Conservation (phyloP, 1,140 invertebrate species). For the Pogonomyrmex barbatus region DNA sequence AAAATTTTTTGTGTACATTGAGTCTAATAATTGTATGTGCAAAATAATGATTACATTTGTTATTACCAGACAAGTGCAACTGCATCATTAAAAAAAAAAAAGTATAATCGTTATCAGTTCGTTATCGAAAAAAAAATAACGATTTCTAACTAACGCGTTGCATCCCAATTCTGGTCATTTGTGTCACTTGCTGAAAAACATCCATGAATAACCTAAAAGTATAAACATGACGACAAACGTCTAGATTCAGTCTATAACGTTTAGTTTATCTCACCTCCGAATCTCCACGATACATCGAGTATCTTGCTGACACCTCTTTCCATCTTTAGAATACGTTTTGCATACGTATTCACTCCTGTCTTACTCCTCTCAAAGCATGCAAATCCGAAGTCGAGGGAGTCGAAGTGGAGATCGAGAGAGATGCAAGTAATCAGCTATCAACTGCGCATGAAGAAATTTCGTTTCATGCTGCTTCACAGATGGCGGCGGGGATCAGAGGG, state of each 20-base stretch:
- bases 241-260: constrained; percentile 7
- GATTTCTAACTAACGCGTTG: no score
- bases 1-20: no score
- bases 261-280: constrained; percentile 79
- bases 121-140: no score
- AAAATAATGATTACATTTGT: no score
- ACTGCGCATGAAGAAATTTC: constrained; percentile 28
- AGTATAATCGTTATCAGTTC: no score
- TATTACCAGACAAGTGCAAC: no score
- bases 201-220: not conserved
- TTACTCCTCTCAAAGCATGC: constrained; percentile 69
- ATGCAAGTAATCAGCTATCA: constrained; percentile 25
- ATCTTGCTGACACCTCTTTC: constrained; percentile 73
- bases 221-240: not conserved
- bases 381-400: constrained; percentile 70
- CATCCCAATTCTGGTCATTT: no score
- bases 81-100: no score
- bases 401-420: constrained; percentile 47
- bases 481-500: constrained; percentile 63
- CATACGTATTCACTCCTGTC: not conserved
- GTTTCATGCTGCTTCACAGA: constrained; percentile 67
- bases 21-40: no score
- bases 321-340: constrained; percentile 48
- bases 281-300: constrained; percentile 82
- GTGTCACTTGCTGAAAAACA: no score